phyloP scores from a whole-genome alignment of 1,140 invertebrate species.

The Lanistes nyassanus region DNA sequence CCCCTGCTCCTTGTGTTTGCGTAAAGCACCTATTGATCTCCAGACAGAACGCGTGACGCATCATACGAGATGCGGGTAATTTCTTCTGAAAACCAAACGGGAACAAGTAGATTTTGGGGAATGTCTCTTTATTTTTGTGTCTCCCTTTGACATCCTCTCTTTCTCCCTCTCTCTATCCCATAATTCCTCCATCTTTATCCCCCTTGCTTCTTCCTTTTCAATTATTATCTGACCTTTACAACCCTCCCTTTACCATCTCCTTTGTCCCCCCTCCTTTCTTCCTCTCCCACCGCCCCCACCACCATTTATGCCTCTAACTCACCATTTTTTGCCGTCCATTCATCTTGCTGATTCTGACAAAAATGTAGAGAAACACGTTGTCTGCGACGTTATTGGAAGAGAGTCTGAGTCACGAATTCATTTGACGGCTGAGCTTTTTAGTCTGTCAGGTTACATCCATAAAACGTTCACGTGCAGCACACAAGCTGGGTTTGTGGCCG shows the following conservation, averaged over 20 bases:
- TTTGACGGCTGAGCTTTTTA: no score
- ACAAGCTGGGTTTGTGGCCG: no score
- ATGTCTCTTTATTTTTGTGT: neutral
- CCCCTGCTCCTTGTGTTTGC: no score
- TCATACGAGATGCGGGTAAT: neutral
- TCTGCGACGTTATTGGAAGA: no score
- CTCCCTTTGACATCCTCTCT: no score
- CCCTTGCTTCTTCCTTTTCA: neutral
- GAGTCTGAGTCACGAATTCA: no score
- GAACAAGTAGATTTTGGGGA: no score
- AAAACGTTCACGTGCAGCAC: no score
- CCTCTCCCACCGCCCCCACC: slow-evolving; percentile 8
- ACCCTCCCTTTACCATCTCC: neutral
- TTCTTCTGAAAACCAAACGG: no score
- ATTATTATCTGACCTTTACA: neutral
- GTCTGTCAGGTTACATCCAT: no score
- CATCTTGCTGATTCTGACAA: neutral
- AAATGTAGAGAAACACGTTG: neutral
- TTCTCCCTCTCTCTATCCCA: neutral
- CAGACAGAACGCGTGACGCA: neutral
- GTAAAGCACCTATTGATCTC: neutral
- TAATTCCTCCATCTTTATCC: neutral
- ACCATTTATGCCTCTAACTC: neutral
- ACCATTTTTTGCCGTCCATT: neutral
- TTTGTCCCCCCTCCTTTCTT: neutral